A percentile compares a stretch with the other conserved stretches of the same genome.
Evolutionary conservation across 2,888 invertebrate genomes (phyloP).

Genomic region (Campoplex nolae): DNA sequence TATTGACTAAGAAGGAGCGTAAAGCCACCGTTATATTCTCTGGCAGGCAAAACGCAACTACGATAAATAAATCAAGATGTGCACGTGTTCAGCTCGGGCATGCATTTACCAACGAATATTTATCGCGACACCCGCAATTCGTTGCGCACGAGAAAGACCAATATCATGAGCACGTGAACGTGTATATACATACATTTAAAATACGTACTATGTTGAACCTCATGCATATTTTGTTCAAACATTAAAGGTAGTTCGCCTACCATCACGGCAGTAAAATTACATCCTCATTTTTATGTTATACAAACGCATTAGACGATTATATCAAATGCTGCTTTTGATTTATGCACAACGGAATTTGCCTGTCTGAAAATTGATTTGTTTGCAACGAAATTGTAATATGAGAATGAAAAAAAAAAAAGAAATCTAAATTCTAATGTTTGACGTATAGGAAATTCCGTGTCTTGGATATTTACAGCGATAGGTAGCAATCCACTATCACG

Average conservation of each 20-base stretch:
- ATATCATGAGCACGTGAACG: background rate
- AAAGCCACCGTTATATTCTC: conserved; percentile 36
- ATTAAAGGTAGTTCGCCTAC: background rate
- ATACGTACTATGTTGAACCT: background rate
- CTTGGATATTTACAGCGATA: no score
- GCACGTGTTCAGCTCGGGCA: conserved; percentile 54
- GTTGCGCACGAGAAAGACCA: conserved; percentile 18
- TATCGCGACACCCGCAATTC: conserved; percentile 60
- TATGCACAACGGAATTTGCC: background rate
- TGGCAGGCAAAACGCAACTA: conserved; percentile 4
- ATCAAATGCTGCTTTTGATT: background rate
- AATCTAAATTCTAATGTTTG: background rate
- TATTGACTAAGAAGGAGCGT: conserved; percentile 26
- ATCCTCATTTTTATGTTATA: background rate
- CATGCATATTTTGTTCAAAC: background rate
- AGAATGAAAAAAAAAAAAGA: background rate
- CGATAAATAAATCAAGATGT: conserved; percentile 67
- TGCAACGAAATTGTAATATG: background rate
- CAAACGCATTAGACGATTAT: background rate
- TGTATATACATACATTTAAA: background rate
- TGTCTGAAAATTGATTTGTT: background rate
- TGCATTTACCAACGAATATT: conserved; percentile 54
- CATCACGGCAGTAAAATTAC: background rate
- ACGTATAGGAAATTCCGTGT: no score
- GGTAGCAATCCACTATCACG: no score